Conservation (phyloP, 2,888 invertebrate genomes). For the Lampropteryx suffumata region DNA sequence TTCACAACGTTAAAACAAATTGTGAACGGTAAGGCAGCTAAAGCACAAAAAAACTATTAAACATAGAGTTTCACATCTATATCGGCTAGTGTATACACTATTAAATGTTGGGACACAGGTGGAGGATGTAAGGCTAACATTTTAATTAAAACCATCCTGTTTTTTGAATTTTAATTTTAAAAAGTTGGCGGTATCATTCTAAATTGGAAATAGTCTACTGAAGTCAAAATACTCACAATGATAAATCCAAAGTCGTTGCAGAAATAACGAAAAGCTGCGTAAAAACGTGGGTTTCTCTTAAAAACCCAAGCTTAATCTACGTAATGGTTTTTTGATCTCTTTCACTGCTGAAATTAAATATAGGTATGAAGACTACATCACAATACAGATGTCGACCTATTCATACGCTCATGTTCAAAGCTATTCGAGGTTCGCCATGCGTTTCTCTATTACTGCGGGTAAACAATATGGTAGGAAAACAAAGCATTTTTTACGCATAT, state of each 20-base stretch:
- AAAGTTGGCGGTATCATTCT: constrained; percentile 23
- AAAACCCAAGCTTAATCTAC: no score
- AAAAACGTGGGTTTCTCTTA: no score
- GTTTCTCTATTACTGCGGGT: neutral
- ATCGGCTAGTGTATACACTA: neutral
- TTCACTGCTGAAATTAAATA: neutral
- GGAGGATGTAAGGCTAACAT: constrained; percentile 30
- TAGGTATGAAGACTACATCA: neutral
- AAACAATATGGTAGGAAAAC: constrained; percentile 7
- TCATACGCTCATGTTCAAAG: neutral
- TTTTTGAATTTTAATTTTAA: constrained; percentile 35
- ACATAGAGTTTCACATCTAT: constrained; percentile 11
- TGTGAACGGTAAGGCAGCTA: no score
- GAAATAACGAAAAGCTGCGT: no score
- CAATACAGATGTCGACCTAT: constrained; percentile 3
- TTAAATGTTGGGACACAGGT: constrained; percentile 29
- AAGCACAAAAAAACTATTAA: no score
- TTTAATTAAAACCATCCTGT: constrained; percentile 38
- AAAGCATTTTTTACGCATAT: constrained; percentile 10
- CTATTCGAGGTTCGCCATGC: constrained; percentile 8
- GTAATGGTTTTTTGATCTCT: neutral
- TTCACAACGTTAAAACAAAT: no score
- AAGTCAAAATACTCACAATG: constrained; percentile 1
- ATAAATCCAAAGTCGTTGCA: neutral
- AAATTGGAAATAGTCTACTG: constrained; percentile 11